These are phyloP conservation scores for Rousettus madagascariensis DNA, from an alignment of 2,797 vertebrate species.

Conservation along the genomic window DNA sequence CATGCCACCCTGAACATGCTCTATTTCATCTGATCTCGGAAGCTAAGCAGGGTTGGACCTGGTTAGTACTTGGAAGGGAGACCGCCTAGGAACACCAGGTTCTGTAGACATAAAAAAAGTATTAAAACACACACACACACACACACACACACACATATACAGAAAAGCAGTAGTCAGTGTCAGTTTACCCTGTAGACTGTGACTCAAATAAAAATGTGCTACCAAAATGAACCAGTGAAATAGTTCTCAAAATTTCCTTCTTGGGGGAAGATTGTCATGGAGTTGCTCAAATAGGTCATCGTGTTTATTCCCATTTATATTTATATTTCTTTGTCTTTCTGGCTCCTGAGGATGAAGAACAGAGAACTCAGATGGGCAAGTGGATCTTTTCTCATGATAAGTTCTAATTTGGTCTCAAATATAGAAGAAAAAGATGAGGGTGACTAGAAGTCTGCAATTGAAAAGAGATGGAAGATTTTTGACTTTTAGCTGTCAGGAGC, in stretches of 20 bases:
- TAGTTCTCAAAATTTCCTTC: not conserved
- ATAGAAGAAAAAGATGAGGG: not conserved
- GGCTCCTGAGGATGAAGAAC: not conserved
- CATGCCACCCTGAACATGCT: no score
- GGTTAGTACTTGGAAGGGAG: no score
- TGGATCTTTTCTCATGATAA: not conserved
- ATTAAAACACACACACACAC: not conserved
- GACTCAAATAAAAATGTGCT: not conserved
- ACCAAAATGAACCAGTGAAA: not conserved
- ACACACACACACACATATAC: no score
- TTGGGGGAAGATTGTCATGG: not conserved
- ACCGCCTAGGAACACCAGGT: no score
- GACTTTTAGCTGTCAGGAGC: not conserved
- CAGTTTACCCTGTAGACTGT: not conserved
- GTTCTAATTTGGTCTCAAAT: not conserved
- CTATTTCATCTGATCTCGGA: no score
- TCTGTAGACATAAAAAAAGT: no score
- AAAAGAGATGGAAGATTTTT: not conserved
- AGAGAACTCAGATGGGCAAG: not conserved
- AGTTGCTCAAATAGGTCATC: not conserved
- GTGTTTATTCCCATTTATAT: not conserved
- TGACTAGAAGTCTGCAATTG: not conserved
- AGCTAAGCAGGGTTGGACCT: no score
- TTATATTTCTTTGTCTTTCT: not conserved
- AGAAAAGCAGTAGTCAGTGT: not conserved